Percentiles rank a stretch among this genome's conserved stretches.
These are phyloP conservation scores for Athalia cordata DNA, from an alignment of 2,888 invertebrate species.

Conservation along the genomic window DNA sequence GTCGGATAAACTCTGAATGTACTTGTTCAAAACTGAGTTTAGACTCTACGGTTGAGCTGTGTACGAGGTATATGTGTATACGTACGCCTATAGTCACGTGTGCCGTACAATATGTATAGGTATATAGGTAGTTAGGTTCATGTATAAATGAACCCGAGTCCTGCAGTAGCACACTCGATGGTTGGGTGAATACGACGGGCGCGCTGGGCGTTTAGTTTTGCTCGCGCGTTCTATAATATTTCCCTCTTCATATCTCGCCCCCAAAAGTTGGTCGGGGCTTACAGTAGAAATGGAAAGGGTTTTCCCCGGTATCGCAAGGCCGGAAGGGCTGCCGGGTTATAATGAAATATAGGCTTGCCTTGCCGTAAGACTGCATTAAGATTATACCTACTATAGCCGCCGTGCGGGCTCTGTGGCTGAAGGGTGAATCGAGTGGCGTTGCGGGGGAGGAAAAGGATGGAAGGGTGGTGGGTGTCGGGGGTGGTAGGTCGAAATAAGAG, in stretches of 20 bases:
- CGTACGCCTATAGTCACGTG: too few relatives aligned
- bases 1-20: background rate
- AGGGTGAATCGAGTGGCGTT: constrained; percentile 50
- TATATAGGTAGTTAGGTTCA: background rate
- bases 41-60: too few relatives aligned
- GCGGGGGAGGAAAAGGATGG: constrained; percentile 47
- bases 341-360: constrained; percentile 73
- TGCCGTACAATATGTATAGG: background rate
- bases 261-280: constrained; percentile 40
- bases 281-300: constrained; percentile 71
- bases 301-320: constrained; percentile 59
- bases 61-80: too few relatives aligned
- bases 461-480: constrained; percentile 45
- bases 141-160: constrained; percentile 13
- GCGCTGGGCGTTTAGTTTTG: constrained; percentile 27
- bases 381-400: constrained; percentile 65
- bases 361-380: constrained; percentile 73
- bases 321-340: constrained; percentile 72
- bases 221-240: constrained; percentile 35
- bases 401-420: constrained; percentile 47
- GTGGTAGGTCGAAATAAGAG: constrained; percentile 48
- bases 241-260: constrained; percentile 42
- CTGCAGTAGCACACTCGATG: constrained; percentile 23
- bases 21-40: background rate
- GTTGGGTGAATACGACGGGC: background rate